phyloP scores from a whole-genome alignment of 2,797 vertebrate genomes.

The Pygocentrus nattereri region DNA sequence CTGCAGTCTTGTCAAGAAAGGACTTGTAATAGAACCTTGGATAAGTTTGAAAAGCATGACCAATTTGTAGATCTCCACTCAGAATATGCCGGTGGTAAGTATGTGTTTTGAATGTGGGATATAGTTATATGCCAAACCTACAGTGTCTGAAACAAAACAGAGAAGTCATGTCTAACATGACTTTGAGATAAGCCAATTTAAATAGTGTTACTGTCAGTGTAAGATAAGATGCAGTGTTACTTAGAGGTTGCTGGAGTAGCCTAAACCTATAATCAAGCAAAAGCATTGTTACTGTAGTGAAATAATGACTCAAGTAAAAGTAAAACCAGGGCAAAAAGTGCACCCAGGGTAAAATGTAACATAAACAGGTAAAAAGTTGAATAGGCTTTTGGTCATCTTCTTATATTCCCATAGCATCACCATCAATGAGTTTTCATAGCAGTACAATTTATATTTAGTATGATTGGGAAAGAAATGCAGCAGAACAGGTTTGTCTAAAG shows the following conservation, averaged over 20 bases:
- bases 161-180: not conserved
- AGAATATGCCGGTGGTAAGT: not conserved
- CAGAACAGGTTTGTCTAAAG: too few relatives aligned
- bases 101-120: not conserved
- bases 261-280: not conserved
- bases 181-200: not conserved
- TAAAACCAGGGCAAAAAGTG: not conserved
- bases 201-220: too few relatives aligned
- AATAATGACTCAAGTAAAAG: not conserved
- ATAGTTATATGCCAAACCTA: not conserved
- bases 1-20: not conserved
- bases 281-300: not conserved
- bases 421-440: too few relatives aligned
- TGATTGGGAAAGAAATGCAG: too few relatives aligned
- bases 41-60: conserved; percentile 1
- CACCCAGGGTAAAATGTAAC: too few relatives aligned
- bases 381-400: too few relatives aligned
- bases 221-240: not conserved
- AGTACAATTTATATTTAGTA: too few relatives aligned
- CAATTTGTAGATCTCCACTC: not conserved
- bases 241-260: not conserved
- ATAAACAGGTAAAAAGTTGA: too few relatives aligned
- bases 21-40: not conserved
- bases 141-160: not conserved
- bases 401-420: too few relatives aligned